A percentile compares a stretch with the other conserved stretches of the same genome.
These are phyloP conservation scores for Gopherus evgoodei DNA, from an alignment of 2,113 vertebrate species.

Conservation along the genomic window DNA sequence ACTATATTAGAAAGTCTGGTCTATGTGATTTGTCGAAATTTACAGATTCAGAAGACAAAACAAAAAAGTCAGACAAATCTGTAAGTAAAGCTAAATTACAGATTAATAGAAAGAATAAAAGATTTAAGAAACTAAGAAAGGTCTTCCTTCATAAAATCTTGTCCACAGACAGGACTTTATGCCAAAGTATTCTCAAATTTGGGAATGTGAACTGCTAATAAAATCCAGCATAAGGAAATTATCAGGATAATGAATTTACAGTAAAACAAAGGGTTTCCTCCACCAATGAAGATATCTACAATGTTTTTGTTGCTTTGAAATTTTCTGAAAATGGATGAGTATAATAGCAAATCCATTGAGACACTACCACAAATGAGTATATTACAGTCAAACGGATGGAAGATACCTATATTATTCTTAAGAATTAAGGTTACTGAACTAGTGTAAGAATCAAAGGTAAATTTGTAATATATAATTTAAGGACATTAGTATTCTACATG, in stretches of 20 bases:
- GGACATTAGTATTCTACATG: not conserved
- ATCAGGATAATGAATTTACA: slow-evolving; percentile 12
- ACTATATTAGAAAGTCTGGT: slow-evolving; percentile 30
- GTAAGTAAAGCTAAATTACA: not conserved
- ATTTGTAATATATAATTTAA: not conserved
- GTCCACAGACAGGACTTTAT: not conserved
- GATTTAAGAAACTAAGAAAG: not conserved
- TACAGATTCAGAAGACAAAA: slow-evolving; percentile 39
- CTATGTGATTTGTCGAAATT: slow-evolving; percentile 45
- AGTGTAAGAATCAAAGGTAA: slow-evolving; percentile 7
- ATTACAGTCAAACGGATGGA: not conserved
- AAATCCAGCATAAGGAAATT: slow-evolving; percentile 11
- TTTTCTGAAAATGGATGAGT: not conserved
- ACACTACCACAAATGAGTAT: not conserved
- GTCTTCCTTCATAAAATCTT: slow-evolving; percentile 20
- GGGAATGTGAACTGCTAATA: slow-evolving; percentile 29
- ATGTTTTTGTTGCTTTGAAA: not conserved
- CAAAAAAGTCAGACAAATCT: not conserved
- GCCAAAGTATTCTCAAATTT: not conserved
- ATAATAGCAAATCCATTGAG: not conserved
- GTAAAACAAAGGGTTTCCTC: slow-evolving; percentile 23
- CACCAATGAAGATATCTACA: not conserved
- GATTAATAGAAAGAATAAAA: slow-evolving; percentile 27
- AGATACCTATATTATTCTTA: not conserved
- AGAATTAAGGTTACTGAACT: not conserved